A percentile compares a stretch with the other conserved stretches of the same genome.
These are phyloP conservation scores for Brevimyrus niger DNA, from an alignment of 2,113 vertebrate species.

Conservation along the genomic window DNA sequence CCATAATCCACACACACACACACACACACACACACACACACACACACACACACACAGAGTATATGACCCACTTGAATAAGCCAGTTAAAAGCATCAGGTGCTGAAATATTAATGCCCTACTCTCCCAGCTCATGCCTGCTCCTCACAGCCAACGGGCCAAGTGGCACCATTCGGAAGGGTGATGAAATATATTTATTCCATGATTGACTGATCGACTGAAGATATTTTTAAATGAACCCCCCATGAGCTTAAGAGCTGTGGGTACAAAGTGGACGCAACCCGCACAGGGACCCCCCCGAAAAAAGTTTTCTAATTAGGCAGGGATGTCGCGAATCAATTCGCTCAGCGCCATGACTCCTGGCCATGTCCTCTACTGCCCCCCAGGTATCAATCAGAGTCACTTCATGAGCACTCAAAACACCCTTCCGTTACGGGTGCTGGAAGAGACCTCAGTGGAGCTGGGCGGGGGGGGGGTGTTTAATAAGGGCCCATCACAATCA, in stretches of 20 bases:
- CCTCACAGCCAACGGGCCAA: conserved; percentile 69
- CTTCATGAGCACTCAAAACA: conserved; percentile 32
- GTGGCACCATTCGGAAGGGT: conserved; percentile 60
- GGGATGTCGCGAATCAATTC: conserved; percentile 59
- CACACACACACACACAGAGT: conserved; percentile 61
- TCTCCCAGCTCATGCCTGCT: conserved; percentile 66
- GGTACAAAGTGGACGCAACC: conserved; percentile 64
- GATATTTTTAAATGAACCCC: conserved; percentile 78
- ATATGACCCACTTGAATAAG: conserved; percentile 67
- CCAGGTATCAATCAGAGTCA: conserved; percentile 55
- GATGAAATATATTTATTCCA: conserved; percentile 50
- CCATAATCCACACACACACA: conserved; percentile 15
- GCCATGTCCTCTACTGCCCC: conserved; percentile 14
- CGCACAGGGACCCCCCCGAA: conserved; percentile 56
- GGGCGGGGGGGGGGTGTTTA: not conserved
- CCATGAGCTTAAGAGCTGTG: conserved; percentile 61
- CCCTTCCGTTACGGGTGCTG: not conserved
- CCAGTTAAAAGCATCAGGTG: conserved; percentile 68
- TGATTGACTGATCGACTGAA: conserved; percentile 79
- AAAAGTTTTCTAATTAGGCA: conserved; percentile 68
- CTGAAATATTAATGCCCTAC: conserved; percentile 70
- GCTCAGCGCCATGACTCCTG: not conserved
- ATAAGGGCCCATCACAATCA: not conserved
- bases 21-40: conserved; percentile 38
- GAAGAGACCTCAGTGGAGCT: not conserved